phyloP scores from a whole-genome alignment of 2,797 vertebrate species.

The Hemitrygon akajei region DNA sequence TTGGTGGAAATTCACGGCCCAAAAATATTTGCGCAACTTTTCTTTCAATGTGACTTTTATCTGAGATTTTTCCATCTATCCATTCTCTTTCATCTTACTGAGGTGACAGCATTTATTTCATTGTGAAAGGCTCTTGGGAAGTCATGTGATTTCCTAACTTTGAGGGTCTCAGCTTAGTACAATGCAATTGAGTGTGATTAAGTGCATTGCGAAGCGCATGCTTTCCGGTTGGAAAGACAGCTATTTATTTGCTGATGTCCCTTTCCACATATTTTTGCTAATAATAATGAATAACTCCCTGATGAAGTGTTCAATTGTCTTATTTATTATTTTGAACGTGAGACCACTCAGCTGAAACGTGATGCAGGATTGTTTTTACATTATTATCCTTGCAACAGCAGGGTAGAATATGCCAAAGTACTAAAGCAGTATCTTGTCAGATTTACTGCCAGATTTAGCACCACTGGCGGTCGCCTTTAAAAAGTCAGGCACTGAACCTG shows the following conservation, averaged over 20 bases:
- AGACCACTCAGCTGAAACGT: not conserved
- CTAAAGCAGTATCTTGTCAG: not conserved
- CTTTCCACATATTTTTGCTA: not conserved
- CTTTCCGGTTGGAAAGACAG: not conserved
- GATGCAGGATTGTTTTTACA: not conserved
- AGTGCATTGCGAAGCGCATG: not conserved
- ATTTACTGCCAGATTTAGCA: slow-evolving; percentile 36
- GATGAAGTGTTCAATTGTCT: slow-evolving; percentile 1
- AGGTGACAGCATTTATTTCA: not conserved
- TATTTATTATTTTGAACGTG: not conserved
- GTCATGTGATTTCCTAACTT: not conserved
- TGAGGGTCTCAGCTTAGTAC: not conserved
- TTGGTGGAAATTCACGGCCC: not conserved
- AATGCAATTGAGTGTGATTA: not conserved
- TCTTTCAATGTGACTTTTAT: not conserved
- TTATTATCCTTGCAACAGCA: slow-evolving; percentile 3
- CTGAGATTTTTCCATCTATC: not conserved
- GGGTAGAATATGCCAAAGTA: not conserved
- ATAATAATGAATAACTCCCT: not conserved
- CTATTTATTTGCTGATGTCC: not conserved
- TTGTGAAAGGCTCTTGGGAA: not conserved
- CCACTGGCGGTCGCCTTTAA: slow-evolving; percentile 7
- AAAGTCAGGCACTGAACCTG: slow-evolving; percentile 19
- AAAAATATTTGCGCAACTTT: not conserved
- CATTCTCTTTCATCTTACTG: not conserved